Conservation (phyloP, 2,797 vertebrate species). For the Tokudaia muenninki region DNA sequence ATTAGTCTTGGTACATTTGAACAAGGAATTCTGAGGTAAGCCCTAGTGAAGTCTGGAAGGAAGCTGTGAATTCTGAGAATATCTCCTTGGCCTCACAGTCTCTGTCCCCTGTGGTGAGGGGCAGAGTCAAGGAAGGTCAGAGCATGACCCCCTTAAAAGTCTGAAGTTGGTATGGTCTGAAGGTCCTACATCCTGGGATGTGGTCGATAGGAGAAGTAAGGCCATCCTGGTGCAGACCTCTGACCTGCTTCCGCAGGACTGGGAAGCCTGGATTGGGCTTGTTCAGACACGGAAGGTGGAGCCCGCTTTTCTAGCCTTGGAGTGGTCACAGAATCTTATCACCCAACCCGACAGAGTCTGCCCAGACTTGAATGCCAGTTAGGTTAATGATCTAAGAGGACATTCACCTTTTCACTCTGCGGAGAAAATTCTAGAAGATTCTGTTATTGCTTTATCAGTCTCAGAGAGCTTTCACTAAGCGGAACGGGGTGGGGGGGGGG, state of each 20-base stretch:
- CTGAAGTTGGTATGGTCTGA: not conserved
- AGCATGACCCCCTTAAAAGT: not conserved
- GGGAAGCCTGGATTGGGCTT: conserved; percentile 54
- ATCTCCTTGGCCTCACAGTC: not conserved
- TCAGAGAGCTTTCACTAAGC: not conserved
- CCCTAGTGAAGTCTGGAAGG: not conserved
- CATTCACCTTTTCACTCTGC: conserved; percentile 57
- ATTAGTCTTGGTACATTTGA: not conserved
- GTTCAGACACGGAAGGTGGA: conserved; percentile 63
- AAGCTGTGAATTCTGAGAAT: not conserved
- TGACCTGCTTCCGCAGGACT: conserved; percentile 67
- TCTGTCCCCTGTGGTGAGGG: not conserved
- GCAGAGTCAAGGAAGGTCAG: not conserved
- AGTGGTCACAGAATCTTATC: conserved; percentile 76
- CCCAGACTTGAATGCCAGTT: conserved; percentile 51
- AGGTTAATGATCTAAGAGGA: conserved; percentile 80
- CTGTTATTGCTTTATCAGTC: conserved; percentile 26
- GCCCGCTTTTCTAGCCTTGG: conserved; percentile 18
- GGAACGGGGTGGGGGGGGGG: too few relatives aligned
- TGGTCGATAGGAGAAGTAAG: conserved; percentile 7
- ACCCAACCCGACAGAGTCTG: conserved; percentile 47
- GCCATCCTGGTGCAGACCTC: not conserved
- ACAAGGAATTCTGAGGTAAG: conserved; percentile 44
- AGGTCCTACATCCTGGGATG: conserved; percentile 17
- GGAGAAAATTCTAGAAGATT: conserved; percentile 26